Base-by-base conservation (phyloP, 2,797 vertebrate species). In the Phylloscopus collybita region DNA sequence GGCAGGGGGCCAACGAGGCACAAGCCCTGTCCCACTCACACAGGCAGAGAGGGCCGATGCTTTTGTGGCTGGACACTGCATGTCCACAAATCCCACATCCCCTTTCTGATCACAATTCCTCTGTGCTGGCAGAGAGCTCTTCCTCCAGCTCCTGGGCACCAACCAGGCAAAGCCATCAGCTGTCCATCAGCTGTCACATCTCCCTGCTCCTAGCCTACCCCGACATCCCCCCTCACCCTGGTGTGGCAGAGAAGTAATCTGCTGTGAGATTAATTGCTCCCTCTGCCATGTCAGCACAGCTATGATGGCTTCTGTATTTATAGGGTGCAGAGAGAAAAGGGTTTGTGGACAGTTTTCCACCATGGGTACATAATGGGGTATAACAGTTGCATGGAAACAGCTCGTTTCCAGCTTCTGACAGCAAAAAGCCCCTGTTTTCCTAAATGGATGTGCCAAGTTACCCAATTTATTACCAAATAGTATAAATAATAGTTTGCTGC, bases 121-220 rank as follows among this genome's bases (percentile, higher is more conserved):
- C 71, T 71, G 26, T 20, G n/a, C 1, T 76, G 84, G 64, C 62
- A 51, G 49, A 59, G 32, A 2, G 2, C 8, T 75, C 59, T 86
- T 86, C 53, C 53, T 91, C 44, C 70, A 73, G 67, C 47, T 91
- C 71, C 62, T 11, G 3, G 50, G 88, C 75, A 94, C 59, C 50
- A 83, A 44, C 22, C 67, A 73, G 56, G 62, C 69, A 88, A 83
- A 91, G 75, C 45, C 59, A 82, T 38, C 73, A 69, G 44, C 40
- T 88, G 69, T 38, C 86, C 70, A 32, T 91, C 85, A 88, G 54
- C 74, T 88, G 78, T n/a, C 81, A 64, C 76, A 51, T 78, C 81
- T 67, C 30, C 61, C 67, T 87, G 64, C 60, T 80, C 54, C 59
- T 54, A 49, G 34, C 26, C 66, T 51, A 17, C 36, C 57, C 62